Base-by-base conservation (phyloP, 2,113 vertebrate species). In the Telmatochromis sp. region DNA sequence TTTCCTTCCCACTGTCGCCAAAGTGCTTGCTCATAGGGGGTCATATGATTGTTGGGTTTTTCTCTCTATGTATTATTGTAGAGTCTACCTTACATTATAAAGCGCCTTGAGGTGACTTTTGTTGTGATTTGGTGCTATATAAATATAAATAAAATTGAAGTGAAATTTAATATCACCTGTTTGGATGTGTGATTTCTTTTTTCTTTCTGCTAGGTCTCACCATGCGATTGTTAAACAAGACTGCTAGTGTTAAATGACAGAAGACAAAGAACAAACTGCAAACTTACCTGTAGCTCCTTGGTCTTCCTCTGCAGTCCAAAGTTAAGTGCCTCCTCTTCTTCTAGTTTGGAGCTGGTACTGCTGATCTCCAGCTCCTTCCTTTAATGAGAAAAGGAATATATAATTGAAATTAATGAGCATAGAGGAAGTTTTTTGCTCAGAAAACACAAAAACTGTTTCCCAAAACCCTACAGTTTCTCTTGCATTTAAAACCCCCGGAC, bases 331-430 rank as follows among this genome's bases (percentile, higher is more conserved):
- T 97, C 96, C 71, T 97, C 96, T 7, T 93, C 96, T 78, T 97
- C 96, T 17, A 97, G 91, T 60, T 89, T 95, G 86, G 87, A 94
- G 90, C 79, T 95, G 78, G 93, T 92, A 63, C 65, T 93, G 90
- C 40, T 96, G 83, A 97, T 95, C 92, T 97, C 97, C 85, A 94
- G 82, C 51, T 97, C 96, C 92, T 93, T 97, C 95, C 97, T 97
- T 53, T 50, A 89, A n/a, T 84, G n/a, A 89, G 0, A 80, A 92
- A 85, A 23, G 86, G n/a, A 75, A 21, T 33, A 1, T 11, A 45
- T 9, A 82, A 82, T 19, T 19, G 4, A 33, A n/a, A 60, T 47
- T 6, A 53, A 40, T 68, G 7, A 14, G 63, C n/a, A 40, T 14
- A 68, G n/a, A 68, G 63, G 35, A 68, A 3, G 33, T 21, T 40